Evolutionary conservation across 1,140 invertebrate species (phyloP), one percentile per base, ranked within the genome.

Genomic region (Anastatus disparis): DNA sequence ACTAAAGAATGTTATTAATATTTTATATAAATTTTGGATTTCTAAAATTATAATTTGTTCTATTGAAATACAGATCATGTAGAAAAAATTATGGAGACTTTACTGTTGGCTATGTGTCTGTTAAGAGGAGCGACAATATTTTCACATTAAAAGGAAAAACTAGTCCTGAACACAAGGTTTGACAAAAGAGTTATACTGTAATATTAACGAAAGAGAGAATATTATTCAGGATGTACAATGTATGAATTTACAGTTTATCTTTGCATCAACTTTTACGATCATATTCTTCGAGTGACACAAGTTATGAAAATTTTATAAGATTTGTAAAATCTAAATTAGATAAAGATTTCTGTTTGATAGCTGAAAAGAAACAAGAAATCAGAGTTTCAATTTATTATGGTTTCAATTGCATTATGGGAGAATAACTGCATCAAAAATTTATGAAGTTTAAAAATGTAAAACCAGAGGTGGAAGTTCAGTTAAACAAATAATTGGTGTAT

Each of bases 341-440:
- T 26, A 31, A 44, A 44, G 70, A 74, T 31, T 13, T 46, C 15
- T 58, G 44, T 26, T 46, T 64, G n/a, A 17, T 12, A 17, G 13
- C 17, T 63, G 62, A 48, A 77, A 76, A 38, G 61, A 38, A 38
- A 38, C 35, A 6, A 31, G 56, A 38, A 71, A 3, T 74, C 79
- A 38, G 75, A 40, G 52, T 52, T 71, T 72, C 40, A 74, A 31
- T 68, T 15, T n/a, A 12, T 40, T 77, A 9, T 82, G 79, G 80
- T 53, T 71, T 67, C 76, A 80, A 62, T 65, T 81, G 29, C 70
- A 76, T 20, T 81, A 76, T 74, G 75, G 78, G 3, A 59, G 79
- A 38, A 77, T 83, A 10, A 82, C 81, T 29, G 80, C 81, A 13
- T 82, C 81, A n/a, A 81, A 77, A 67, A 59, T 78, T 0, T 77